Conservation (phyloP, 2,888 invertebrate species). For the Capitulum mitella region DNA sequence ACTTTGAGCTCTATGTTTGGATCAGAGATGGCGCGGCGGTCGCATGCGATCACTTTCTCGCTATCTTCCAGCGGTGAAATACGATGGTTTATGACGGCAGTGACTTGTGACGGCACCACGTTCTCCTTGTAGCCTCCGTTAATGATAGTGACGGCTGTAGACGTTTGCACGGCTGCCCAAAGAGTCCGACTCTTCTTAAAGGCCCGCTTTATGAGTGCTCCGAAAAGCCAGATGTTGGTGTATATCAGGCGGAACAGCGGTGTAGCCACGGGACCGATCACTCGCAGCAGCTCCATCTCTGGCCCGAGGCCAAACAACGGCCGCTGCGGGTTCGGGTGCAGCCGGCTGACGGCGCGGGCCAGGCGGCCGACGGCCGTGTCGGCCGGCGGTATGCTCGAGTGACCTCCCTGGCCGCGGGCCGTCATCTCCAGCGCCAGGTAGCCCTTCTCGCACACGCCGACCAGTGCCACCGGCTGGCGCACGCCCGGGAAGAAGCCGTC, state of each 20-base stretch:
- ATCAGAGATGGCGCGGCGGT: constrained; percentile 40
- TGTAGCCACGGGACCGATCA: constrained; percentile 44
- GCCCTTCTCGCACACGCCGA: constrained; percentile 36
- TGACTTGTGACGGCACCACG: constrained; percentile 46
- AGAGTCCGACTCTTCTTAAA: constrained; percentile 36
- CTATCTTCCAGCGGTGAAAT: constrained; percentile 47
- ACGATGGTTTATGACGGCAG: constrained; percentile 47
- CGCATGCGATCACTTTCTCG: constrained; percentile 42
- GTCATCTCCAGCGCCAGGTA: constrained; percentile 31
- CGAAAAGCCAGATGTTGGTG: not conserved
- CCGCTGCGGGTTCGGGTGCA: constrained; percentile 46
- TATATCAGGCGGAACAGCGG: constrained; percentile 36
- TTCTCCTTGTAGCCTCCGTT: constrained; percentile 49
- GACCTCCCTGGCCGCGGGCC: constrained; percentile 44
- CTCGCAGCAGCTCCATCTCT: constrained; percentile 43
- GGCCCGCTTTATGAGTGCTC: not conserved
- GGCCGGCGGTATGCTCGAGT: constrained; percentile 48
- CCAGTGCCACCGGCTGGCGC: constrained; percentile 2
- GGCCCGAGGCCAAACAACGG: constrained; percentile 47
- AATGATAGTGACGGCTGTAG: constrained; percentile 49
- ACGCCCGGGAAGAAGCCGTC: not conserved
- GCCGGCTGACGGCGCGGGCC: constrained; percentile 44
- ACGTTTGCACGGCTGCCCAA: constrained; percentile 47
- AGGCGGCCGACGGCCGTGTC: constrained; percentile 47
- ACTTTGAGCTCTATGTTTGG: constrained; percentile 43